A percentile compares a stretch with the other conserved stretches of the same genome.
Conservation (phyloP, 2,113 vertebrate species). For the Neolamprologus cancellatus region DNA sequence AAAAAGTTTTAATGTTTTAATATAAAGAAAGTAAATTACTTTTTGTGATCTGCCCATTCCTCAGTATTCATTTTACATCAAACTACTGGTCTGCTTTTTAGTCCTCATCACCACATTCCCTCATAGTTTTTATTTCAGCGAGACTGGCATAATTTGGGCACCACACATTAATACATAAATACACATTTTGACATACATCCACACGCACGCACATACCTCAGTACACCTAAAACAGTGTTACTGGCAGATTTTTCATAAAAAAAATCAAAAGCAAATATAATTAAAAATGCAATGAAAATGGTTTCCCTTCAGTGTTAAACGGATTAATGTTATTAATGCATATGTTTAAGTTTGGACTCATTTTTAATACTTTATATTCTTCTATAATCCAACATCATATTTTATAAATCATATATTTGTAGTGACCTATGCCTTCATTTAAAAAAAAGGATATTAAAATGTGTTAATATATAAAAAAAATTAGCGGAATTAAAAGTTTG, state of each 20-base stretch:
- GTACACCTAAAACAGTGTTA: background rate
- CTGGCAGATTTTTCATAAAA: background rate
- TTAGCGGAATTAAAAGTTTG: background rate
- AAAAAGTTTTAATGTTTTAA: background rate
- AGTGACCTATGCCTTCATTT: background rate
- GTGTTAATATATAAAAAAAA: background rate
- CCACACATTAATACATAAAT: background rate
- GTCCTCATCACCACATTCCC: background rate
- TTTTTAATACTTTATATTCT: background rate
- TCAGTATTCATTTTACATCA: background rate
- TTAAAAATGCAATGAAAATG: background rate
- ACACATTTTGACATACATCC: background rate
- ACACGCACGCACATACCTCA: rapidly evolving
- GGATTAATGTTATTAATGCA: background rate
- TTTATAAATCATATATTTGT: background rate
- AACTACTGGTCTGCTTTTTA: background rate
- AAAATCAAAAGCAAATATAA: background rate
- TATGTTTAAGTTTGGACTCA: background rate
- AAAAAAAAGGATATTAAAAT: background rate
- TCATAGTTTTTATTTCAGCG: background rate
- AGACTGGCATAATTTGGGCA: background rate
- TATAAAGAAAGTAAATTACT: background rate
- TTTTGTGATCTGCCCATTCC: background rate
- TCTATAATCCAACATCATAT: background rate
- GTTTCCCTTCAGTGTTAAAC: background rate